Evolutionary conservation across 2,797 vertebrate genomes (phyloP).

Genomic region (Aldrovandia affinis): DNA sequence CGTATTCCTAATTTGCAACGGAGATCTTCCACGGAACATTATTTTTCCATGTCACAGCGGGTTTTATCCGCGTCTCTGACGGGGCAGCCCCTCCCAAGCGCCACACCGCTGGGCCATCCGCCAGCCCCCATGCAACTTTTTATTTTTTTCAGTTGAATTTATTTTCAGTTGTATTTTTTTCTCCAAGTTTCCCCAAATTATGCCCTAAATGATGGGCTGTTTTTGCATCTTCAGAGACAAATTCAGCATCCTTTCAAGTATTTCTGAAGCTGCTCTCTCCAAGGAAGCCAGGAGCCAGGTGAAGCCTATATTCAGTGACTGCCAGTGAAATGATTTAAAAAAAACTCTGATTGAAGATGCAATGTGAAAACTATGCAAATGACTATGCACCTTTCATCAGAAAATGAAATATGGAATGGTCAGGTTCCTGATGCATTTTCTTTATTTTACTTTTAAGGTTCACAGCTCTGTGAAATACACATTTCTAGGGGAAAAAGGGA

Average conservation of each 20-base stretch:
- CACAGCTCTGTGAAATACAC: not conserved
- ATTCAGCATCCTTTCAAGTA: not conserved
- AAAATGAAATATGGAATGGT: slow-evolving; percentile 10
- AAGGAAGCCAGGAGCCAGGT: not conserved
- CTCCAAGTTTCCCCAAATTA: too few relatives aligned
- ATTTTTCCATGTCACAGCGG: not conserved
- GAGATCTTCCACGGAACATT: too few relatives aligned
- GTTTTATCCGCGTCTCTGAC: too few relatives aligned
- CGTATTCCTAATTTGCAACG: too few relatives aligned
- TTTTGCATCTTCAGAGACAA: not conserved
- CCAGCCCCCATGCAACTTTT: not conserved
- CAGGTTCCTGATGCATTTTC: not conserved
- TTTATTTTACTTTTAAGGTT: not conserved
- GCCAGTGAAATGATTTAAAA: slow-evolving; percentile 9
- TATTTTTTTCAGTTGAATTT: too few relatives aligned
- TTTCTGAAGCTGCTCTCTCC: not conserved
- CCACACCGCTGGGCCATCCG: too few relatives aligned
- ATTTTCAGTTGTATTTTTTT: not conserved
- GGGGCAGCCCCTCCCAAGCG: not conserved
- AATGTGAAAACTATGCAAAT: not conserved
- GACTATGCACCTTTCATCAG: not conserved
- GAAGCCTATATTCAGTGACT: not conserved
- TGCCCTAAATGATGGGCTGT: not conserved
- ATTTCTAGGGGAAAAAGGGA: not conserved
- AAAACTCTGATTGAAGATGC: not conserved